Conservation (phyloP, 2,113 vertebrate species). For the Chiloscyllium plagiosum region DNA sequence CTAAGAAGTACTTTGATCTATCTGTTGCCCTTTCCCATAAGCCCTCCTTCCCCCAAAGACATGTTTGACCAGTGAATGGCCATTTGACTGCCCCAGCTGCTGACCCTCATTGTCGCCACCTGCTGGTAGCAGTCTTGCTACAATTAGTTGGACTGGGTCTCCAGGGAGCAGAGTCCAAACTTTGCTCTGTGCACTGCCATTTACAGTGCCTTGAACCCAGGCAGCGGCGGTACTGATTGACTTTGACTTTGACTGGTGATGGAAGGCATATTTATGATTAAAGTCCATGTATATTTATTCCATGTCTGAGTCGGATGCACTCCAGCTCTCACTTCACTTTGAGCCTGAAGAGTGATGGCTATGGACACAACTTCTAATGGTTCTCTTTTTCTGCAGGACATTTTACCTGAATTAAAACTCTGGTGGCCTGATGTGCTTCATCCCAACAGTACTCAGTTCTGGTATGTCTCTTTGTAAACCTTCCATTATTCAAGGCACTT, state of each 20-base stretch:
- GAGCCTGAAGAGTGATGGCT: neutral
- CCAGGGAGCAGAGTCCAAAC: neutral
- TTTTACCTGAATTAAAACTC: slow-evolving; percentile 54
- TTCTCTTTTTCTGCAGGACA: slow-evolving; percentile 51
- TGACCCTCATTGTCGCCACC: too few species aligned
- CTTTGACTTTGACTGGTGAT: neutral
- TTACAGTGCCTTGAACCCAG: neutral
- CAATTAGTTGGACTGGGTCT: neutral
- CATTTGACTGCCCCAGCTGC: too few species aligned
- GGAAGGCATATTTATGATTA: neutral
- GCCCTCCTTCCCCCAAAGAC: too few species aligned
- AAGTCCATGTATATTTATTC: neutral
- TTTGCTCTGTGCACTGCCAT: neutral
- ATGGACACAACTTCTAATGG: neutral
- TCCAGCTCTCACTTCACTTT: neutral
- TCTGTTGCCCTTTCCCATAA: too few species aligned
- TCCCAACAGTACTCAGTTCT: slow-evolving; percentile 54
- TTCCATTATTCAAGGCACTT: too few species aligned
- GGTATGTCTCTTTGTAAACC: slow-evolving; percentile 51
- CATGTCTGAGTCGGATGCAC: neutral
- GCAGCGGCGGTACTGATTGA: neutral
- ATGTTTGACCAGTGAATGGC: too few species aligned
- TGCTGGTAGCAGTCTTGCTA: too few species aligned
- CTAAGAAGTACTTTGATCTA: too few species aligned
- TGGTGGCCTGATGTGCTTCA: slow-evolving; percentile 66